Base-by-base conservation (phyloP, 2,113 vertebrate genomes). In the Anarrhichthys ocellatus region DNA sequence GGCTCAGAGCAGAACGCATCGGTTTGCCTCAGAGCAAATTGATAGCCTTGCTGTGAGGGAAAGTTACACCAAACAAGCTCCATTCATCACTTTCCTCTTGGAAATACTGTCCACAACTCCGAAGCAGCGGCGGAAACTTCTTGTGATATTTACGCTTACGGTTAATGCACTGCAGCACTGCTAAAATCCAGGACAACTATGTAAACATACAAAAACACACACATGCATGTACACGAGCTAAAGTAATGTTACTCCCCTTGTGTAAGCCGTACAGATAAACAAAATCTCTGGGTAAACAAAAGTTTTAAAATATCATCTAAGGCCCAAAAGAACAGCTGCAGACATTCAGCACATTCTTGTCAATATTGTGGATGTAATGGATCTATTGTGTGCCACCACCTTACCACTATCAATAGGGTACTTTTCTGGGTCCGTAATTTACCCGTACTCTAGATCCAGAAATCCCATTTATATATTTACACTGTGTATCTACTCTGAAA, bases 31-130 rank as follows among this genome's bases (percentile, higher is more conserved):
- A 5, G 29, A 80, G 72, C 58, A 48, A 91, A 90, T 68, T 85
- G 84, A 86, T 87, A 50, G 71, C 87, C 68, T 86, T 7, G 72
- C 79, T 73, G 61, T 73, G 88, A 82, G 80, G 75, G 63, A 84
- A 80, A 81, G 84, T 76, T 82, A 89, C 48, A 84, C 84, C 76
- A 18, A 40, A 85, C 85, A 89, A 88, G 78, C 48, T 85, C 65
- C 73, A 84, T 89, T 85, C 75, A 91, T 92, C 88, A 85, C 62
- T 9, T 17, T 17, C 77, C 74, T 64, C 65, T 38, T 80, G 70
- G 61, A 89, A 90, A 89, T 64, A 86, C 7, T 64, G 65, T 86
- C 82, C 70, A 73, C 76, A 72, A 59, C 69, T 70, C 65, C 0
- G 3, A 63, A 58, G 29, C 62, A 36, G 73, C 18, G 27, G 52